Conservation (phyloP, 2,797 vertebrate genomes). For the Enteromius mattozi region DNA sequence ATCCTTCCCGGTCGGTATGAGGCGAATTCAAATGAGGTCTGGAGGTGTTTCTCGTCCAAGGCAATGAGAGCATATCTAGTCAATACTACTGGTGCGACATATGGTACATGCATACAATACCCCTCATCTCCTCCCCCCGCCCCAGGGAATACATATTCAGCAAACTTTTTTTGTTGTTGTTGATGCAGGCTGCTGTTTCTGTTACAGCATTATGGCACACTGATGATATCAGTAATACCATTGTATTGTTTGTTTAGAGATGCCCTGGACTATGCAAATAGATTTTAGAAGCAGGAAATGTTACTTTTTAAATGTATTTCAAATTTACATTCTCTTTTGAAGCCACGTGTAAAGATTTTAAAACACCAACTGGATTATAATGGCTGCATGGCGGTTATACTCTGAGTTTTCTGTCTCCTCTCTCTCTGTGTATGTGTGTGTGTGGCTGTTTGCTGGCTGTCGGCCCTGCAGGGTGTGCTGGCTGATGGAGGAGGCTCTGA, state of each 20-base stretch:
- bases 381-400: not conserved
- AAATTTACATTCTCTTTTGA: not conserved
- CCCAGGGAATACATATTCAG: not conserved
- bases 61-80: constrained; percentile 12
- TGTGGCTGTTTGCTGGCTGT: constrained; percentile 61
- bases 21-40: constrained; percentile 46
- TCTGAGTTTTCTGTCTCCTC: constrained; percentile 9
- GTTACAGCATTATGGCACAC: not conserved
- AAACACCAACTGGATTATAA: not conserved
- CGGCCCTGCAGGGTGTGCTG: constrained; percentile 55
- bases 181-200: constrained; percentile 1
- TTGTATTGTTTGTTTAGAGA: not conserved
- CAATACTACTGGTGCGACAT: constrained; percentile 26
- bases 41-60: constrained; percentile 47
- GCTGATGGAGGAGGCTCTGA: constrained; percentile 76
- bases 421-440: constrained; percentile 26
- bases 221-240: constrained; percentile 8
- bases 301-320: not conserved
- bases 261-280: not conserved
- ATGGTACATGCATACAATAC: constrained; percentile 1
- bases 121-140: not conserved
- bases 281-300: not conserved
- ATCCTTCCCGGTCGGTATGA: constrained; percentile 43
- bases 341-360: constrained; percentile 5
- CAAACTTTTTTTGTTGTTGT: not conserved